phyloP scores from a whole-genome alignment of 1,140 invertebrate species.

The Aplysia californica region DNA sequence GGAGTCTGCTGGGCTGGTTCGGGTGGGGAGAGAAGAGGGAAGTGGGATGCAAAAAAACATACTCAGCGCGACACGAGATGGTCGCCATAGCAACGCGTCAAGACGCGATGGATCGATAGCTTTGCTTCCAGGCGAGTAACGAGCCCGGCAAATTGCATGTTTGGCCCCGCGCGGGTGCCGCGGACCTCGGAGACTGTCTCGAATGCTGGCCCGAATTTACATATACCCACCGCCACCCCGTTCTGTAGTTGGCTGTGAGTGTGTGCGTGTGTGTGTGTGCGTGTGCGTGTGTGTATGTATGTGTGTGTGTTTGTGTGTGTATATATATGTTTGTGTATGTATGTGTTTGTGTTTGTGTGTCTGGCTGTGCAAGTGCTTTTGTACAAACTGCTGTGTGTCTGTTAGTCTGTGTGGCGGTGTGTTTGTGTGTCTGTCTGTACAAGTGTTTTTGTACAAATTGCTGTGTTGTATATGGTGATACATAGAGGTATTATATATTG shows the following conservation, averaged over 20 bases:
- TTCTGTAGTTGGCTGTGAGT: no score
- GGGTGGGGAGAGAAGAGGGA: background rate
- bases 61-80: background rate
- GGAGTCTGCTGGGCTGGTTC: background rate
- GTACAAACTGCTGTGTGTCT: background rate
- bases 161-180: background rate
- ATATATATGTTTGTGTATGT: background rate
- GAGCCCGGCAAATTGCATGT: background rate
- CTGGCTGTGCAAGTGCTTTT: no score
- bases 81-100: constrained; percentile 15
- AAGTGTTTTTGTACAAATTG: no score
- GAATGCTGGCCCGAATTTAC: background rate
- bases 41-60: background rate
- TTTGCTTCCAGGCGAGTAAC: constrained; percentile 6
- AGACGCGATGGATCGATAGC: constrained; percentile 10
- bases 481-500: background rate
- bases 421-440: background rate
- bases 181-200: background rate
- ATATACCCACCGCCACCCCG: background rate
- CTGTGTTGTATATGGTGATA: no score
- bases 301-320: background rate
- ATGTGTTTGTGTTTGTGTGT: no score
- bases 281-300: background rate
- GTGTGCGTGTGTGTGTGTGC: no score
- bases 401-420: background rate